Evolutionary conservation across 1,140 invertebrate genomes (phyloP), one percentile per base, ranked within the genome.

Genomic region (Drosophila parabipectinata): DNA sequence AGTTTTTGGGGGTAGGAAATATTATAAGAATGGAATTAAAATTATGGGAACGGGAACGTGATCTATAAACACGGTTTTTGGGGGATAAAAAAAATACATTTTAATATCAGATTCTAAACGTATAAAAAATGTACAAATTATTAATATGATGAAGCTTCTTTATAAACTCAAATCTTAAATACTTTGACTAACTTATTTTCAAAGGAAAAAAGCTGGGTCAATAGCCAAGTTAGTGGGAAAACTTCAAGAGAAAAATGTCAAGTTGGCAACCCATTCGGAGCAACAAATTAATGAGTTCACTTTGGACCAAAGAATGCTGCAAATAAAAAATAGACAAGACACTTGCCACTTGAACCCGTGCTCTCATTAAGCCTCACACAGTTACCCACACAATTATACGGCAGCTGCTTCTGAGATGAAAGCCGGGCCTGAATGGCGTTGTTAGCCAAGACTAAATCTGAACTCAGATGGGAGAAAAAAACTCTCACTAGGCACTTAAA

Each of bases 401-500:
- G 62, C 79, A 64, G 73, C 55, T 60, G 75, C 80, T 67, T 61
- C 72, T 73, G 75, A 77, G 60, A 77, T 73, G 68, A 77, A 81
- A 71, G 39, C 62, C 63, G 47, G 41, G 41, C 15, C 14, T 6
- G 41, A 67, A 61, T 34, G 45, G 60, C 59, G 60, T 47, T 51
- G n/a, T 63, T 63, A 30, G 66, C 66, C 34, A 56, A 69, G 62
- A 56, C 64, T 28, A 32, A 50, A 48, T 24, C 66, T 18, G 26
- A 21, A 14, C 44, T 21, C 54, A 26, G 57, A 21, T 60, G 32
- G 55, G 52, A 53, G 28, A 39, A 66, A 72, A 60, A 77, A 83
- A 88, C 83, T 88, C 83, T 88, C 83, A 89, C 83, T 88, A 88
- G 79, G 76, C 84, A 89, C 79, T 88, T 89, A 88, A 89, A 88